These are phyloP conservation scores for Pristis pectinata DNA, from an alignment of 2,797 vertebrate species.

Conservation along the genomic window DNA sequence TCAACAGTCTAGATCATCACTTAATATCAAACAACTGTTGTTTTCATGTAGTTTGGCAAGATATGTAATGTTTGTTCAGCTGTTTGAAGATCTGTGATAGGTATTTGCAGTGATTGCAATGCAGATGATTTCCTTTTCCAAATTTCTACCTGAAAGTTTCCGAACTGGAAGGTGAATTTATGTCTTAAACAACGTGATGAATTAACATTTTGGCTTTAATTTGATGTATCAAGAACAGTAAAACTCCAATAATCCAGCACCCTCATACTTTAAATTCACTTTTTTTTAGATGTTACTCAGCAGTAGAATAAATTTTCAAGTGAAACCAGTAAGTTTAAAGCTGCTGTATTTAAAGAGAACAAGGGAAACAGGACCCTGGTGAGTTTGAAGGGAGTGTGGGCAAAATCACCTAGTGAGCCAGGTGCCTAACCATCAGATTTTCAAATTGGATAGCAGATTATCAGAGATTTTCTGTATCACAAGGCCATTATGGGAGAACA, in stretches of 20 bases:
- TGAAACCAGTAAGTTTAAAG: too few relatives aligned
- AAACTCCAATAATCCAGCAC: too few relatives aligned
- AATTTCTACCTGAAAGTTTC: not conserved
- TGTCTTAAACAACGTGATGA: not conserved
- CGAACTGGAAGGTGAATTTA: not conserved
- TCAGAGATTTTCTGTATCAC: too few relatives aligned
- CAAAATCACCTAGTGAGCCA: too few relatives aligned
- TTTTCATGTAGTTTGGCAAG: not conserved
- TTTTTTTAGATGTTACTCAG: too few relatives aligned
- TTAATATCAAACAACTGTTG: not conserved
- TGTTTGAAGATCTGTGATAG: not conserved
- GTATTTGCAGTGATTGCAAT: not conserved
- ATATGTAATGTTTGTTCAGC: not conserved
- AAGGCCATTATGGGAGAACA: not conserved
- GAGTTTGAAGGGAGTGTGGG: too few relatives aligned
- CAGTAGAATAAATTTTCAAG: too few relatives aligned
- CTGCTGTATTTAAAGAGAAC: too few relatives aligned
- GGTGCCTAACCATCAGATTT: too few relatives aligned
- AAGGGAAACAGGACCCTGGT: too few relatives aligned
- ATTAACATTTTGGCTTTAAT: not conserved
- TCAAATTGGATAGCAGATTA: too few relatives aligned
- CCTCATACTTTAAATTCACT: too few relatives aligned
- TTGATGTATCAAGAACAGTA: not conserved
- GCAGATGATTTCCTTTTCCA: not conserved
- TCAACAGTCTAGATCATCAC: not conserved